Evolutionary conservation across 2,113 vertebrate genomes (phyloP).

Genomic region (Oreochromis aureus): DNA sequence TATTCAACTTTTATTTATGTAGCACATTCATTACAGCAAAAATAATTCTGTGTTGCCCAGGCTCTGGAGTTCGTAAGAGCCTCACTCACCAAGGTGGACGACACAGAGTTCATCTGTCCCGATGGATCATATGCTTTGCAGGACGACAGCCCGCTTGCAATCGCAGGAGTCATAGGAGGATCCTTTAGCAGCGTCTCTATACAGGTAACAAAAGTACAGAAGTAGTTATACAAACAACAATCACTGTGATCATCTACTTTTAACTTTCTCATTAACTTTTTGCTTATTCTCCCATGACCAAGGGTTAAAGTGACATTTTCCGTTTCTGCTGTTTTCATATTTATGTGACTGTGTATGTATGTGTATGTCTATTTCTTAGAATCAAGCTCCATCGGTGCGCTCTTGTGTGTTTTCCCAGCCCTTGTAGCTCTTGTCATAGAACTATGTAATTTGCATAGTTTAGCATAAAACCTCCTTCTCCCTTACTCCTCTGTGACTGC

Average conservation of each 20-base stretch:
- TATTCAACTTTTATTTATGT: neutral
- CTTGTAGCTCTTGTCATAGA: constrained; percentile 67
- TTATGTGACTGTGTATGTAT: neutral
- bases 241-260: neutral
- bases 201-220: constrained; percentile 80
- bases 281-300: neutral
- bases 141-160: constrained; percentile 90
- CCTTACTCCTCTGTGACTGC: constrained; percentile 61
- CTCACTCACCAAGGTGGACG: constrained; percentile 96
- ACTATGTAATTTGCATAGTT: constrained; percentile 73
- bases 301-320: neutral
- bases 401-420: constrained; percentile 45
- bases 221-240: neutral
- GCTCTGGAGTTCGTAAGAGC: constrained; percentile 96
- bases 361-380: constrained; percentile 21
- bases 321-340: neutral
- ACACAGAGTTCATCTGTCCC: constrained; percentile 97
- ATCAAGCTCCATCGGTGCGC: constrained; percentile 18
- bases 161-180: constrained; percentile 92
- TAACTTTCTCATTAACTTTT: neutral
- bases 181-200: constrained; percentile 98
- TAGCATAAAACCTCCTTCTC: constrained; percentile 70
- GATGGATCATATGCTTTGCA: constrained; percentile 94
- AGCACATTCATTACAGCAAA: neutral
- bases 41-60: constrained; percentile 16